phyloP scores from a whole-genome alignment of 92 coral and sea anemone genomes.

The Porites evermanni region DNA sequence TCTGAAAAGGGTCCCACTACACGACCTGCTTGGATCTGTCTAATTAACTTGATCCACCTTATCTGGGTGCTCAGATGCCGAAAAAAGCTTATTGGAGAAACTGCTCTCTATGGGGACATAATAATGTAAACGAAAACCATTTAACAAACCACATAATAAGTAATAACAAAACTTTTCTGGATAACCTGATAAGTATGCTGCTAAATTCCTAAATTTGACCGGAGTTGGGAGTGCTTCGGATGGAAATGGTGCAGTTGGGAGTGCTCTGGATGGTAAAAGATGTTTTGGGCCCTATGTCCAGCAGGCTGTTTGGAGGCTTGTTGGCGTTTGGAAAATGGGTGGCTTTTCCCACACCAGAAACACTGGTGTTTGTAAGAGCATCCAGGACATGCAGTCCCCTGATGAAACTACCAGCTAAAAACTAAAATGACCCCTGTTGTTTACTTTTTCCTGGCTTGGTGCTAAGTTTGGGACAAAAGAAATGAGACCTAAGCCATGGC shows the following conservation, averaged over 20 bases:
- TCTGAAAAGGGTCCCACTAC: too few species aligned
- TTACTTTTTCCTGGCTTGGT: neutral
- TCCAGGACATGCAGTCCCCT: neutral
- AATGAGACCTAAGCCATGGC: conserved; percentile 41
- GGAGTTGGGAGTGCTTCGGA: conserved; percentile 56
- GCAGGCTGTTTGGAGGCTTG: neutral
- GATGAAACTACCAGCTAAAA: conserved; percentile 1
- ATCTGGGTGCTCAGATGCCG: conserved; percentile 12
- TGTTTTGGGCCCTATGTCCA: neutral
- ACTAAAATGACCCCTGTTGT: neutral
- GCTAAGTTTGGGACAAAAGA: neutral
- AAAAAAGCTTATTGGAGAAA: conserved; percentile 29
- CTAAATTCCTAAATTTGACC: conserved; percentile 36
- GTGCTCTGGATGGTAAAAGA: neutral
- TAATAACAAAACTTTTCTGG: neutral
- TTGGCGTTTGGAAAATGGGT: conserved; percentile 11
- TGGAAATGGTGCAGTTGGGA: too few species aligned
- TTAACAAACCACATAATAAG: conserved; percentile 34
- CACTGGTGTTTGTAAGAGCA: conserved; percentile 36
- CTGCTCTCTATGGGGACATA: conserved; percentile 19
- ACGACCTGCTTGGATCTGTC: too few species aligned
- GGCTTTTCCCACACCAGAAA: conserved; percentile 35
- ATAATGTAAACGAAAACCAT: conserved; percentile 55
- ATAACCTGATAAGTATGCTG: conserved; percentile 41
- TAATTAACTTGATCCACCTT: too few species aligned